Conservation (phyloP, 2,888 invertebrate genomes). For the Abrostola tripartita region DNA sequence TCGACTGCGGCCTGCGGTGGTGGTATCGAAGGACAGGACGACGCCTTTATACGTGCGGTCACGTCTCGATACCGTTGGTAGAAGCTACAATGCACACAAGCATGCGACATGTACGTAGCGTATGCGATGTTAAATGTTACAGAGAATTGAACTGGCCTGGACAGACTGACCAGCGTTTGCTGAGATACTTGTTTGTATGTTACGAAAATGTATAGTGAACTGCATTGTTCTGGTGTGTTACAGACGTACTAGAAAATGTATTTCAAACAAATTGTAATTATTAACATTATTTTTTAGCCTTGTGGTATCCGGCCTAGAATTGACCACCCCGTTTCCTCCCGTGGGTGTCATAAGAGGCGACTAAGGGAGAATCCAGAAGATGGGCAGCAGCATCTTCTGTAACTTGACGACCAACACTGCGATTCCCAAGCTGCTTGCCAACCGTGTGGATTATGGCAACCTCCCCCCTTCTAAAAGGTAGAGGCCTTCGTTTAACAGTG, state of each 20-base stretch:
- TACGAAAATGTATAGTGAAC: slow-evolving; percentile 28
- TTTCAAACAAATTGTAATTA: neutral
- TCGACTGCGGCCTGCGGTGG: slow-evolving; percentile 85
- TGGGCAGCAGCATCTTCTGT: too few relatives aligned
- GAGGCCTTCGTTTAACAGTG: too few relatives aligned
- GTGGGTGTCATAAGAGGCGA: too few relatives aligned
- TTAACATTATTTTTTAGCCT: too few relatives aligned
- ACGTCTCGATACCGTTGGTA: slow-evolving; percentile 96
- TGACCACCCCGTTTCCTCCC: too few relatives aligned
- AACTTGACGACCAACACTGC: too few relatives aligned
- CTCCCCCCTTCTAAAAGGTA: too few relatives aligned
- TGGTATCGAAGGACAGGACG: slow-evolving; percentile 93
- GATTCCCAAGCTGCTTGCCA: too few relatives aligned
- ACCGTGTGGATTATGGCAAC: too few relatives aligned
- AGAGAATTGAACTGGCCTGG: slow-evolving; percentile 9
- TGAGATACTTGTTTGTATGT: slow-evolving; percentile 1
- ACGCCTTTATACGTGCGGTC: slow-evolving; percentile 96
- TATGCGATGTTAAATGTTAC: slow-evolving; percentile 52
- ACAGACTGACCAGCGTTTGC: slow-evolving; percentile 1
- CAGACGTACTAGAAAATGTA: neutral
- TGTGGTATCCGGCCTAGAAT: too few relatives aligned
- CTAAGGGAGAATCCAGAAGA: too few relatives aligned
- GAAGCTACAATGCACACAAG: slow-evolving; percentile 91
- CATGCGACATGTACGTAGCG: slow-evolving; percentile 63
- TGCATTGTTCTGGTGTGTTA: neutral